Evolutionary conservation across 2,113 vertebrate genomes (phyloP), one percentile per base, ranked within the genome.

Genomic region (Trematocara macrostoma): DNA sequence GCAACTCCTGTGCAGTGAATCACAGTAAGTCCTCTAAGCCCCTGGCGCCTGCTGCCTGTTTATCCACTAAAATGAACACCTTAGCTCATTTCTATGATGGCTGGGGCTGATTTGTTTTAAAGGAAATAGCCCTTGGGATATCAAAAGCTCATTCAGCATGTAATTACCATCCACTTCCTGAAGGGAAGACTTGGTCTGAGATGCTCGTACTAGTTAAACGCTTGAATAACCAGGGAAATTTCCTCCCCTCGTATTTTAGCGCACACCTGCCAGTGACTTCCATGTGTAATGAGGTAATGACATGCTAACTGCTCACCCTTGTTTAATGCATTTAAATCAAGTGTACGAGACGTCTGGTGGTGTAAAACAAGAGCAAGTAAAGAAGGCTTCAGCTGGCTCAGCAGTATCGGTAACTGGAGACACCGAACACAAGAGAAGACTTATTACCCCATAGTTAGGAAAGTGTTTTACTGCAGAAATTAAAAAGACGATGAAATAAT

Each of bases 121-220:
- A 78, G 57, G 82, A 67, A 67, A 40, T 12, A 67, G 7, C 79
- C 92, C 87, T 11, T 2, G 26, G 76, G 89, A 53, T 81, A 47
- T 57, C 38, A 71, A 81, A 94, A 93, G 79, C 90, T 89, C 80
- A 81, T 89, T 67, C 81, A 78, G 87, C 55, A 74, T 84, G 79
- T 94, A 91, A 95, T 95, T 91, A 92, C 76, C 57, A 59, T 80
- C 45, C 9, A 56, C 84, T 78, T 93, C 87, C 93, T 90, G 83
- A 29, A 83, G 91, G 83, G n/a, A 88, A 78, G 88, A 87, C 69
- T 15, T 42, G 35, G 57, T 83, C 76, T 53, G 76, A 93, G 87
- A 80, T 89, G 82, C 84, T 79, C 18, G 26, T 89, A 86, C 61
- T 79, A 88, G 86, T 93, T 91, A 85, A 87, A 51, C 45, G 84